Conservation (phyloP, 2,888 invertebrate species). For the Campopleginae sp. region DNA sequence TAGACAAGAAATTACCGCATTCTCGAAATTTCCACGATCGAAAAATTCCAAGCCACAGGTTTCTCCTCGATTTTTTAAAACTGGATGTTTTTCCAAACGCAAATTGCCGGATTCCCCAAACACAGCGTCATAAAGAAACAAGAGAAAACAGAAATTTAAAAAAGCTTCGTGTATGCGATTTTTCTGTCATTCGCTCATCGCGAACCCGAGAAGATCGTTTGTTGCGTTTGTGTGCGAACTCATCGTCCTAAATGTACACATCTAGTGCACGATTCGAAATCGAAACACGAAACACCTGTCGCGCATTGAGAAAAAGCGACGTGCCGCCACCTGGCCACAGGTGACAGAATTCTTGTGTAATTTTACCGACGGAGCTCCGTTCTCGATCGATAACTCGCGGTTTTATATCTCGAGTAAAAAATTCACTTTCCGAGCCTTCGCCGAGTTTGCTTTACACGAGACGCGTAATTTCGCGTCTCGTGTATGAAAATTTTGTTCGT, state of each 20-base stretch:
- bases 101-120: neutral
- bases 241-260: neutral
- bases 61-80: neutral
- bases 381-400: constrained; percentile 57
- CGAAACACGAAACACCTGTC: constrained; percentile 5
- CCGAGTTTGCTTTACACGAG: neutral
- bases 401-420: neutral
- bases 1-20: neutral
- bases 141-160: neutral
- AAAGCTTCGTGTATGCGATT: neutral
- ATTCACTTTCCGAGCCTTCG: neutral
- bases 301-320: neutral
- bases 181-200: neutral
- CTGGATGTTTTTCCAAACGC: neutral
- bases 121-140: neutral
- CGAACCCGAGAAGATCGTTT: neutral
- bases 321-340: constrained; percentile 58
- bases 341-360: constrained; percentile 37
- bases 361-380: constrained; percentile 7
- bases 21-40: neutral
- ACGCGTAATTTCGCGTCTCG: too few relatives aligned
- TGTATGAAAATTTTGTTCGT: too few relatives aligned
- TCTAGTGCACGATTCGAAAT: neutral
- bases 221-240: neutral
- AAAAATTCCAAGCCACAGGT: neutral